phyloP scores from a whole-genome alignment of 2,113 vertebrate genomes.

The Chrysemys picta region DNA sequence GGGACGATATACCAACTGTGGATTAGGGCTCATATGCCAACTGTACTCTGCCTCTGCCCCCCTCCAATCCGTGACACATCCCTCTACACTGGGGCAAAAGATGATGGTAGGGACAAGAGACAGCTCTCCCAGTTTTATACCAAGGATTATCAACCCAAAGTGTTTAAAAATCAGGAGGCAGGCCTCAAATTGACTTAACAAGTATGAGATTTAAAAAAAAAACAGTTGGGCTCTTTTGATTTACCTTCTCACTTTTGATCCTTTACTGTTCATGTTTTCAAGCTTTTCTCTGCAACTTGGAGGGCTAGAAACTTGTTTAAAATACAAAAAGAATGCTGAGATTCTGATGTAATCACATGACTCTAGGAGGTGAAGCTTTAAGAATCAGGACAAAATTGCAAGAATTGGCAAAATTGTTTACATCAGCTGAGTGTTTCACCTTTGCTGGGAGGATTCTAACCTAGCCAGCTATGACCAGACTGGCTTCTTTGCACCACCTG shows the following conservation, averaged over 20 bases:
- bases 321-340: too few relatives aligned
- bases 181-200: not conserved
- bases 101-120: constrained; percentile 13
- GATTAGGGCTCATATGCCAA: not conserved
- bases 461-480: too few relatives aligned
- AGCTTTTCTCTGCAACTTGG: too few relatives aligned
- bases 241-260: not conserved
- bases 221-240: not conserved
- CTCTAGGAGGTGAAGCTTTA: not conserved
- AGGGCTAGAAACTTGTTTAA: not conserved
- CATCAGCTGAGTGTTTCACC: too few relatives aligned
- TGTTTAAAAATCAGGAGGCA: not conserved
- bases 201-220: not conserved
- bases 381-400: not conserved
- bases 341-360: not conserved
- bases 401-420: too few relatives aligned
- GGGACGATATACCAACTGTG: constrained; percentile 3
- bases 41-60: not conserved
- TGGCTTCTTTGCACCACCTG: too few relatives aligned
- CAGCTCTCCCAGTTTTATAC: not conserved
- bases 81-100: not conserved
- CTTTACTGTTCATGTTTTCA: not conserved
- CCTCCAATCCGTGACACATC: not conserved
- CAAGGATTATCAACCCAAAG: not conserved
- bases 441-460: too few relatives aligned